Percentiles rank a stretch among this genome's conserved stretches.
Conservation (phyloP, 2,888 invertebrate genomes). For the Neoitamus cyanurus region DNA sequence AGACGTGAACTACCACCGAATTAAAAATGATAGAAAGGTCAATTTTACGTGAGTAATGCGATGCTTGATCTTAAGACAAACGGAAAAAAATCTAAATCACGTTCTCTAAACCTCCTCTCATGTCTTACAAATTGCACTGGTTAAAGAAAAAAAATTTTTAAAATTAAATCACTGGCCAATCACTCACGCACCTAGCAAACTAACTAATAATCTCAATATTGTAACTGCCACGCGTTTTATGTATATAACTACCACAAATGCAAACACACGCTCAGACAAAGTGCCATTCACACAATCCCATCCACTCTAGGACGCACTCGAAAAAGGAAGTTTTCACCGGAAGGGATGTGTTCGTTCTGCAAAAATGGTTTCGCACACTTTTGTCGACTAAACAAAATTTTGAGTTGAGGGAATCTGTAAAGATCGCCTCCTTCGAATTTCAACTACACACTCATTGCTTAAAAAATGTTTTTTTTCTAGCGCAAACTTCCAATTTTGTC, state of each 20-base stretch:
- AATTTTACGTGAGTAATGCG: neutral
- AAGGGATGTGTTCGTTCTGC: neutral
- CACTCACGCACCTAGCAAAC: constrained; percentile 8
- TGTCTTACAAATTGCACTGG: constrained; percentile 56
- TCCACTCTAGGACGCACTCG: neutral
- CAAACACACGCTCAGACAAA: neutral
- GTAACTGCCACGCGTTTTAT: constrained; percentile 23
- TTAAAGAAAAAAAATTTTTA: constrained; percentile 51
- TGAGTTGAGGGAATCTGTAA: no score
- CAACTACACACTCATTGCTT: neutral
- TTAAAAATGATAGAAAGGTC: neutral
- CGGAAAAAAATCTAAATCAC: constrained; percentile 21
- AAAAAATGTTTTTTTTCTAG: neutral
- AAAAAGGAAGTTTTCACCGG: neutral
- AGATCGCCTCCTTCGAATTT: neutral
- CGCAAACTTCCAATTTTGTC: neutral
- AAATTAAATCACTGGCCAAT: constrained; percentile 54
- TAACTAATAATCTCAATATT: constrained; percentile 34
- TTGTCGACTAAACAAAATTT: neutral
- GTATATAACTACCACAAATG: neutral
- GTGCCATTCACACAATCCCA: neutral
- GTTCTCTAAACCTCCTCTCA: neutral
- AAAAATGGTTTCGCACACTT: neutral
- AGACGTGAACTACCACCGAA: constrained; percentile 25
- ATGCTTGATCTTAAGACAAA: neutral